Percentiles rank a stretch among this genome's conserved stretches.
Evolutionary conservation across 2,113 vertebrate species (phyloP).

Genomic region (Sturnus vulgaris): DNA sequence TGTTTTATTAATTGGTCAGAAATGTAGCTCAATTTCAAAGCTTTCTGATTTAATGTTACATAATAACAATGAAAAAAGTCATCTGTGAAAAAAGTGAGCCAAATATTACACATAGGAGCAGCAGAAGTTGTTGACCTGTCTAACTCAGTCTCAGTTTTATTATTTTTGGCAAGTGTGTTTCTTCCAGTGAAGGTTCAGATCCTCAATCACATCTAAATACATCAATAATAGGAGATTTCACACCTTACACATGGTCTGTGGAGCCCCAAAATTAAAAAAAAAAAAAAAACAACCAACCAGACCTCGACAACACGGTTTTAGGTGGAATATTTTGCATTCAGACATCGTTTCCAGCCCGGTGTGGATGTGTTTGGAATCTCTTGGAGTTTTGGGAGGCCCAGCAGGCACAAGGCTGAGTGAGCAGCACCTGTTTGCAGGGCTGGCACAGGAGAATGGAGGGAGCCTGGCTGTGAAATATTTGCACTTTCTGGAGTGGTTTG

Average conservation of each 20-base stretch:
- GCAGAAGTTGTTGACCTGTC: background rate
- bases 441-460: background rate
- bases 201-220: background rate
- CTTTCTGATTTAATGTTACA: background rate
- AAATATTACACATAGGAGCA: background rate
- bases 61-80: background rate
- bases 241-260: background rate
- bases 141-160: background rate
- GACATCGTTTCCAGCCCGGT: background rate
- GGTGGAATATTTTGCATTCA: background rate
- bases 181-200: background rate
- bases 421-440: background rate
- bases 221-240: background rate
- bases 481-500: background rate
- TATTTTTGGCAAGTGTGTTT: background rate
- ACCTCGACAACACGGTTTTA: accelerated
- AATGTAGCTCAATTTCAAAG: background rate
- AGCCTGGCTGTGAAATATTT: background rate
- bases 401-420: background rate
- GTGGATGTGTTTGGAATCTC: background rate
- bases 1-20: background rate
- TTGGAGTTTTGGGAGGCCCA: background rate
- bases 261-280: background rate
- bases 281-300: accelerated
- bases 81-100: background rate